Evolutionary conservation across 1,140 invertebrate genomes (phyloP).

Genomic region (Zaprionus ghesquierei): DNA sequence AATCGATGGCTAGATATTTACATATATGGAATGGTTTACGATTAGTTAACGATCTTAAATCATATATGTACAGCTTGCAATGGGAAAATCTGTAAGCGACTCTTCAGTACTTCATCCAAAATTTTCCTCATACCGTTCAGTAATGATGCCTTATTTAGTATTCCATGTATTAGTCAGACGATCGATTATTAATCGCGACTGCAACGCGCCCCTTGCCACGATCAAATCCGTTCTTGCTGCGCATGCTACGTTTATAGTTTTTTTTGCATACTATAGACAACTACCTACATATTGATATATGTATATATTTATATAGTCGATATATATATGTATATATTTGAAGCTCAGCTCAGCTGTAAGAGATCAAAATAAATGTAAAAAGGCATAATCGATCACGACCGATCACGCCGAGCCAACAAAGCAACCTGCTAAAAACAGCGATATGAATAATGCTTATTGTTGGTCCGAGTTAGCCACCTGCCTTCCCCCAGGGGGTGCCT

Average conservation of each 20-base stretch:
- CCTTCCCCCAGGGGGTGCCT: not conserved
- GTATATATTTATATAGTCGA: not conserved
- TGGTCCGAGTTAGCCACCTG: slow-evolving; percentile 10
- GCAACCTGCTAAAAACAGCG: slow-evolving; percentile 40
- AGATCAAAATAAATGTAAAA: slow-evolving; percentile 9
- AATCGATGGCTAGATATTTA: not conserved
- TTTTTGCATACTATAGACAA: not conserved
- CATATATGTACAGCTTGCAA: not conserved
- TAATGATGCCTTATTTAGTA: not conserved
- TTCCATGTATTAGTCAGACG: not conserved
- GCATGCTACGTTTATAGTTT: not conserved
- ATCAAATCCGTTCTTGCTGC: not conserved
- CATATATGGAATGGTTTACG: not conserved
- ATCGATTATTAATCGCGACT: not conserved
- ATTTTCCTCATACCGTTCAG: not conserved
- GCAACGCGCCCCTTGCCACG: not conserved
- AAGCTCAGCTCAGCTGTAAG: not conserved
- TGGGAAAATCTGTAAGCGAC: not conserved
- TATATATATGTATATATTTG: not conserved
- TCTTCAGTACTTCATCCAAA: not conserved
- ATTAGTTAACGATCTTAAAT: not conserved
- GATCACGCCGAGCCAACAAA: slow-evolving; percentile 58
- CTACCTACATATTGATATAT: not conserved
- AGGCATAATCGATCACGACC: slow-evolving; percentile 73
- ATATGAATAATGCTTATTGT: slow-evolving; percentile 66